Conservation (phyloP, 2,888 invertebrate genomes). For the Drosophila diplacantha region DNA sequence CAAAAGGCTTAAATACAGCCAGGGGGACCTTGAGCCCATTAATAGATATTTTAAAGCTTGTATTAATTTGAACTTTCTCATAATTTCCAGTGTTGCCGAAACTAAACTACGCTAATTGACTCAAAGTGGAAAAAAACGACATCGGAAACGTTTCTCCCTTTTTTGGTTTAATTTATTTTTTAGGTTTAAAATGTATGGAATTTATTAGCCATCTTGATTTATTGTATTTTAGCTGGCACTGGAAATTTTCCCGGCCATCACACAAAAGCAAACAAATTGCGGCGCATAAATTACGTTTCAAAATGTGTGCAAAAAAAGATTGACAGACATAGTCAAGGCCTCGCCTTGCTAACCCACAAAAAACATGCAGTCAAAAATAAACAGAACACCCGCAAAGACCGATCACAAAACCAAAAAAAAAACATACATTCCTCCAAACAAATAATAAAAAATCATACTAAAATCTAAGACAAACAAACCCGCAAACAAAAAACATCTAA, state of each 20-base stretch:
- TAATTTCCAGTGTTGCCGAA: conserved; percentile 18
- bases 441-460: conserved; percentile 32
- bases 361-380: conserved; percentile 45
- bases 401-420: conserved; percentile 16
- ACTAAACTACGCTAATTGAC: conserved; percentile 19
- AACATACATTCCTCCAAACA: conserved; percentile 33
- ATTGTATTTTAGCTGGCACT: conserved; percentile 8
- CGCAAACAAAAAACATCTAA: conserved; percentile 45
- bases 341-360: conserved; percentile 66
- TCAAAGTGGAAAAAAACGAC: conserved; percentile 6
- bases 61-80: conserved; percentile 27
- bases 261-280: conserved; percentile 35
- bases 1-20: conserved; percentile 3
- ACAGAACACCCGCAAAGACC: conserved; percentile 54
- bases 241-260: conserved; percentile 25
- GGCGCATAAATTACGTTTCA: conserved; percentile 43
- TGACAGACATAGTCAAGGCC: conserved; percentile 58
- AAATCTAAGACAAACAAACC: conserved; percentile 28
- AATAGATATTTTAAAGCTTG: conserved; percentile 17
- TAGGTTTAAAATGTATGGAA: conserved; percentile 2
- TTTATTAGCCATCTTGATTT: conserved; percentile 21
- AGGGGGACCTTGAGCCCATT: conserved; percentile 34
- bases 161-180: background rate
- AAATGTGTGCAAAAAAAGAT: conserved; percentile 30
- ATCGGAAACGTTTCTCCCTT: conserved; percentile 1